Evolutionary conservation across 2,797 vertebrate species (phyloP).

Genomic region (Gymnopithys bicolor): DNA sequence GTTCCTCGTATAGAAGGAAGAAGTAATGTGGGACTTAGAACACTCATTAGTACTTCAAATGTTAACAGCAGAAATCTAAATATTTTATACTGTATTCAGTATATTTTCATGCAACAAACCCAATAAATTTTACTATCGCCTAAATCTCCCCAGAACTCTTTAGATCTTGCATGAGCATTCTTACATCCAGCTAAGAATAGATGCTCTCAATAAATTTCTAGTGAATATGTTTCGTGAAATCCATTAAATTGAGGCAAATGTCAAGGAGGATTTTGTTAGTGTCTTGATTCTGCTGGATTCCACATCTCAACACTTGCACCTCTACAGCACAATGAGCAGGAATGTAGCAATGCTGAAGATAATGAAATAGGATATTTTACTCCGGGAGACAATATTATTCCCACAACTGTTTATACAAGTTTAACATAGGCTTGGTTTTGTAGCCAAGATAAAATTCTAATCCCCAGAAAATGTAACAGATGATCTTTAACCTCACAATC

Average conservation of each 20-base stretch:
- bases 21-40: background rate
- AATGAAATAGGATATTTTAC: background rate
- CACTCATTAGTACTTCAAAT: background rate
- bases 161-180: background rate
- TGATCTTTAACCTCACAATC: background rate
- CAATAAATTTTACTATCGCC: background rate
- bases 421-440: background rate
- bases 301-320: background rate
- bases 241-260: background rate
- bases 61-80: background rate
- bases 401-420: background rate
- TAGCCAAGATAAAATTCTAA: background rate
- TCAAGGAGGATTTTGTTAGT: background rate
- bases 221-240: background rate
- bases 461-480: background rate
- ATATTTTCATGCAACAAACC: background rate
- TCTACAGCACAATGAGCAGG: background rate
- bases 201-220: background rate
- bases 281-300: background rate
- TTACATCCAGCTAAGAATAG: background rate
- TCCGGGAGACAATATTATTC: background rate
- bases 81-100: background rate
- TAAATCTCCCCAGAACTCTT: background rate
- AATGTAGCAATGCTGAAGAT: background rate
- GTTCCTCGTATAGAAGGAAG: background rate